Evolutionary conservation across 2,113 vertebrate species (phyloP).

Genomic region (Poicephalus gulielmi): DNA sequence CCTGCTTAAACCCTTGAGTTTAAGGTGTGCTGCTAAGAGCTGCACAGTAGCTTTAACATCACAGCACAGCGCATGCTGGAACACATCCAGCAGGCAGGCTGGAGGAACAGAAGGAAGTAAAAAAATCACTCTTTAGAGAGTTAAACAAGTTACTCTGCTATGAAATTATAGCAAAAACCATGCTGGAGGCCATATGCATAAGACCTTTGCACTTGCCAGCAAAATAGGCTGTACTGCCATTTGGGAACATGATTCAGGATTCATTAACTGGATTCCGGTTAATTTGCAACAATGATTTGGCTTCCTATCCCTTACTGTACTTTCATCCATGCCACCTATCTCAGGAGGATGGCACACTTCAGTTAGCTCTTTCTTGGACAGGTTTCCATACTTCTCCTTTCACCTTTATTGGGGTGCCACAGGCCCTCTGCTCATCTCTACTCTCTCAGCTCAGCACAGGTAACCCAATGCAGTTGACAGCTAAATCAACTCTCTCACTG

Average conservation of each 20-base stretch:
- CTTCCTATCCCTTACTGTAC: neutral
- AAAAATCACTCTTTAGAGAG: neutral
- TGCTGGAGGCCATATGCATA: neutral
- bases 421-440: neutral
- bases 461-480: neutral
- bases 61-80: neutral
- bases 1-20: neutral
- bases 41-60: neutral
- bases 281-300: neutral
- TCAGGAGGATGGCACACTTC: neutral
- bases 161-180: neutral
- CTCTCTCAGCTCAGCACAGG: neutral
- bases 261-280: conserved; percentile 7
- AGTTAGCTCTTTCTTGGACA: neutral
- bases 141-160: conserved; percentile 5
- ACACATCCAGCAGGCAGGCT: neutral
- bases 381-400: neutral
- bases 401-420: neutral
- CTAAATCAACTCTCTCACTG: neutral
- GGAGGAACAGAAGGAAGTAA: neutral
- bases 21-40: neutral
- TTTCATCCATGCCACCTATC: neutral
- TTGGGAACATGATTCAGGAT: neutral
- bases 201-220: conserved; percentile 6
- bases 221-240: neutral